A percentile compares a stretch with the other conserved stretches of the same genome.
phyloP scores from a whole-genome alignment of 2,888 invertebrate genomes.

The Apeira syringaria region DNA sequence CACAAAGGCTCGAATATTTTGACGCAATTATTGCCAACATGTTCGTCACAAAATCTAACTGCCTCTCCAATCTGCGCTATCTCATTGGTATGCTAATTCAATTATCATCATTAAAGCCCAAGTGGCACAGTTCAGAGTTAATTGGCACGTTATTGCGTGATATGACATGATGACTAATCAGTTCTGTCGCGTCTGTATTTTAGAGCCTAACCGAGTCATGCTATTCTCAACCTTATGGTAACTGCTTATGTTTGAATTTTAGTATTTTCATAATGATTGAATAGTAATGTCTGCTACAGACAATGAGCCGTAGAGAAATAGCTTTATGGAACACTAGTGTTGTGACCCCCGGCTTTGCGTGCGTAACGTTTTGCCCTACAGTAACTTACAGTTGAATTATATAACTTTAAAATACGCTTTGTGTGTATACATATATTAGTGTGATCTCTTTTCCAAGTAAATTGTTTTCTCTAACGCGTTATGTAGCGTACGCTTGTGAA shows the following conservation, averaged over 20 bases:
- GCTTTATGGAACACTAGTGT: too few species aligned
- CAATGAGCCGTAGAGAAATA: slow-evolving; percentile 54
- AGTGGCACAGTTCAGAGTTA: slow-evolving; percentile 40
- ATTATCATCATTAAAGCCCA: slow-evolving; percentile 41
- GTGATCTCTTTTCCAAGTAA: too few species aligned
- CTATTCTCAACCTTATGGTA: slow-evolving; percentile 8
- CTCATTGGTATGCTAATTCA: slow-evolving; percentile 30
- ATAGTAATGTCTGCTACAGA: slow-evolving; percentile 35
- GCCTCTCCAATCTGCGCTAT: slow-evolving; percentile 29
- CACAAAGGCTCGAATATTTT: slow-evolving; percentile 54
- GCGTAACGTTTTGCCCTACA: too few species aligned
- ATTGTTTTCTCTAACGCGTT: too few species aligned
- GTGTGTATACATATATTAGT: too few species aligned
- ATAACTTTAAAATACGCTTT: too few species aligned
- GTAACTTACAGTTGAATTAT: too few species aligned
- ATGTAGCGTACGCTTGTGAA: too few species aligned
- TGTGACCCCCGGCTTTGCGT: too few species aligned
- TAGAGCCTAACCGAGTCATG: slow-evolving; percentile 36
- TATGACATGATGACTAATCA: slow-evolving; percentile 43
- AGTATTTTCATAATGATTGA: slow-evolving; percentile 38
- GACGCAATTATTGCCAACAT: slow-evolving; percentile 54
- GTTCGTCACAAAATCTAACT: slow-evolving; percentile 47
- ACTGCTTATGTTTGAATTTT: slow-evolving; percentile 16
- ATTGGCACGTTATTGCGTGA: slow-evolving; percentile 38
- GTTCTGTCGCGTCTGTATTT: slow-evolving; percentile 50